A percentile compares a stretch with the other conserved stretches of the same genome.
These are phyloP conservation scores for Macropis europaea DNA, from an alignment of 2,888 invertebrate species.

Conservation along the genomic window DNA sequence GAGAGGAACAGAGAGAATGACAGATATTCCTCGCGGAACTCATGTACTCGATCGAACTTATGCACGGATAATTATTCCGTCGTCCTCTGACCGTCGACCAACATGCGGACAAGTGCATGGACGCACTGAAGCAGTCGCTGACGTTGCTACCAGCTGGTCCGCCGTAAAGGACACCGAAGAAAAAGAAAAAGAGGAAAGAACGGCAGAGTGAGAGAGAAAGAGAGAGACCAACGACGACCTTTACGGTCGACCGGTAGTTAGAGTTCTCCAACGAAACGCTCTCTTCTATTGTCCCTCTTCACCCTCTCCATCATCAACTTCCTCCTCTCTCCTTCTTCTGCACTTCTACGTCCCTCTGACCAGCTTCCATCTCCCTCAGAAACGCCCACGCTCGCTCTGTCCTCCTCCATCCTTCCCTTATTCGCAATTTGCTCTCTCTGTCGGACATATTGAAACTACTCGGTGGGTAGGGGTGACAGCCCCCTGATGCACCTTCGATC, in stretches of 20 bases:
- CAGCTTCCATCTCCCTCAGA: constrained; percentile 39
- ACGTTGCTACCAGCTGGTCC: constrained; percentile 42
- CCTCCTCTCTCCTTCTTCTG: constrained; percentile 7
- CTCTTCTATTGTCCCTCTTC: constrained; percentile 1
- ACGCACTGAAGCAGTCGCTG: constrained; percentile 19
- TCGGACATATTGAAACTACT: not conserved
- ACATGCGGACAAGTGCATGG: constrained; percentile 19
- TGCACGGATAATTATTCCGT: too few relatives aligned
- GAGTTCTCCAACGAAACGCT: constrained; percentile 56
- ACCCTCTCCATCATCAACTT: not conserved
- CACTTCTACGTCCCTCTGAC: constrained; percentile 1
- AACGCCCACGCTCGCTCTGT: constrained; percentile 25
- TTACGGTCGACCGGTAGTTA: constrained; percentile 55
- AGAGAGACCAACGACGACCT: constrained; percentile 51
- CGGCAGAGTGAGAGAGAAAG: not conserved
- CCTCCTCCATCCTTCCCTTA: constrained; percentile 27
- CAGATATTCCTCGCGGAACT: constrained; percentile 19
- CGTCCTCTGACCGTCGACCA: too few relatives aligned
- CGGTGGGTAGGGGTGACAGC: constrained; percentile 7
- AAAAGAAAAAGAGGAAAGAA: not conserved
- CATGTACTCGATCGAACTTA: too few relatives aligned
- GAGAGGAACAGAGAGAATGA: not conserved
- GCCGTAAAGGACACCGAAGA: constrained; percentile 14
- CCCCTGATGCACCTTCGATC: constrained; percentile 33
- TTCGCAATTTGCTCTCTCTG: not conserved